Percentiles rank a stretch among this genome's conserved stretches.
Evolutionary conservation across 2,797 vertebrate species (phyloP).

Genomic region (Clamator glandarius): DNA sequence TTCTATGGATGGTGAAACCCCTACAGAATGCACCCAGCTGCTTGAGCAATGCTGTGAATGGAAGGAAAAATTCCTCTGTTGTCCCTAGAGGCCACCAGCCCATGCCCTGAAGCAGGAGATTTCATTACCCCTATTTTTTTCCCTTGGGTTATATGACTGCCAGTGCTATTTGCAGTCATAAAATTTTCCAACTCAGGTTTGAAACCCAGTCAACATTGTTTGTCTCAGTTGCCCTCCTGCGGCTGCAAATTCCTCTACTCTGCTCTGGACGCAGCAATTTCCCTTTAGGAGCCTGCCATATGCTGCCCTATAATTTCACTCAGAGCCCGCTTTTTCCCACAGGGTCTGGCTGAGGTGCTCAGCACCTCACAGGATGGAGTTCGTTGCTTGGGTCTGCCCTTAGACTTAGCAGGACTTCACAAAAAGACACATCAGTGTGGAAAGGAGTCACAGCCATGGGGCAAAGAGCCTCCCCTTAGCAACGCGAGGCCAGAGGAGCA

Average conservation of each 20-base stretch:
- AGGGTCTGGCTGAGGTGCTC: background rate
- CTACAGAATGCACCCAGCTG: background rate
- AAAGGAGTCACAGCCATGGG: background rate
- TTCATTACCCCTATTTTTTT: background rate
- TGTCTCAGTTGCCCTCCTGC: background rate
- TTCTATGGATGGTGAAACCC: constrained; percentile 20
- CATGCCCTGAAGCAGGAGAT: constrained; percentile 29
- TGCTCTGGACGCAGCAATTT: background rate
- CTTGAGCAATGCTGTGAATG: constrained; percentile 29
- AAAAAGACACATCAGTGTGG: accelerated
- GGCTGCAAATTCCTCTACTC: constrained; percentile 13
- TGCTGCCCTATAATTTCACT: background rate
- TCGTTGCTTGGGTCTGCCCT: background rate
- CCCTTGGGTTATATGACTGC: constrained; percentile 17
- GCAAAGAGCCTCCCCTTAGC: background rate
- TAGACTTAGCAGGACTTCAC: background rate
- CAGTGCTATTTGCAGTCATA: constrained; percentile 38
- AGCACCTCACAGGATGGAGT: background rate
- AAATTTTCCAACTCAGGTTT: constrained; percentile 18
- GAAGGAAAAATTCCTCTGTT: constrained; percentile 16
- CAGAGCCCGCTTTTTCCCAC: background rate
- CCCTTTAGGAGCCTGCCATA: background rate
- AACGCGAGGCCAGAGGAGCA: background rate
- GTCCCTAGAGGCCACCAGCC: constrained; percentile 27
- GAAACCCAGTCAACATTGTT: background rate